Conservation (phyloP, 2,888 invertebrate genomes). For the Phorcus lineatus region DNA sequence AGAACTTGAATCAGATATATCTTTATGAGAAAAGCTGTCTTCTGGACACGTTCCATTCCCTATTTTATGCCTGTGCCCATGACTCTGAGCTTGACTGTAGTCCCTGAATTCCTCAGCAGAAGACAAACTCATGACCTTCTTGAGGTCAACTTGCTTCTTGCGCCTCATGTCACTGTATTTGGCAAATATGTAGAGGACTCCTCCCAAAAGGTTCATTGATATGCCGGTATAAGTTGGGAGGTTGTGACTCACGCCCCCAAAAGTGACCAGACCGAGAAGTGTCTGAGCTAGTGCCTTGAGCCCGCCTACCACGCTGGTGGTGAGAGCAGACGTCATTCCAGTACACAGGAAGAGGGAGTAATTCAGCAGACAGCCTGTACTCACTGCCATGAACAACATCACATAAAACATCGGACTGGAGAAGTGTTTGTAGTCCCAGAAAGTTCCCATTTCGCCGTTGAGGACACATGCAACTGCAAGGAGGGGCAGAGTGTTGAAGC, state of each 20-base stretch:
- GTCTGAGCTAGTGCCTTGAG: slow-evolving; percentile 76
- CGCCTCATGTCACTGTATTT: slow-evolving; percentile 69
- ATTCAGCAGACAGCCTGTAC: slow-evolving; percentile 74
- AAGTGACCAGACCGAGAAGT: slow-evolving; percentile 75
- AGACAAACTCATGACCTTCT: slow-evolving; percentile 60
- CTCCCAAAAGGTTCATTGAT: slow-evolving; percentile 73
- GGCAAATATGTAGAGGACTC: slow-evolving; percentile 73
- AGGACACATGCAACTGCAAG: slow-evolving; percentile 61
- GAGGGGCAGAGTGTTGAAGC: slow-evolving; percentile 74
- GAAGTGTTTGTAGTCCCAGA: slow-evolving; percentile 41
- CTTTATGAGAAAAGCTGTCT: too few species aligned
- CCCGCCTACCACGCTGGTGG: slow-evolving; percentile 76
- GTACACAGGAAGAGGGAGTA: slow-evolving; percentile 77
- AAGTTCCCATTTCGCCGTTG: slow-evolving; percentile 59
- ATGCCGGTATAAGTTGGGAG: slow-evolving; percentile 73
- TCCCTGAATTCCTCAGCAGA: slow-evolving; percentile 51
- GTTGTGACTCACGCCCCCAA: slow-evolving; percentile 75
- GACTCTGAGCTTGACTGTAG: background rate
- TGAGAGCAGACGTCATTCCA: slow-evolving; percentile 75
- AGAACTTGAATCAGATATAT: too few species aligned
- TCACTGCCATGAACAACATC: slow-evolving; percentile 67
- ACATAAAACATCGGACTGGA: slow-evolving; percentile 62
- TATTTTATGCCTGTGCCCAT: too few species aligned
- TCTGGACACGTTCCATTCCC: too few species aligned
- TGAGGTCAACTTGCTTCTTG: slow-evolving; percentile 39